Base-by-base conservation (phyloP, 2,888 invertebrate genomes). In the Ommatoiulus sabulosus region DNA sequence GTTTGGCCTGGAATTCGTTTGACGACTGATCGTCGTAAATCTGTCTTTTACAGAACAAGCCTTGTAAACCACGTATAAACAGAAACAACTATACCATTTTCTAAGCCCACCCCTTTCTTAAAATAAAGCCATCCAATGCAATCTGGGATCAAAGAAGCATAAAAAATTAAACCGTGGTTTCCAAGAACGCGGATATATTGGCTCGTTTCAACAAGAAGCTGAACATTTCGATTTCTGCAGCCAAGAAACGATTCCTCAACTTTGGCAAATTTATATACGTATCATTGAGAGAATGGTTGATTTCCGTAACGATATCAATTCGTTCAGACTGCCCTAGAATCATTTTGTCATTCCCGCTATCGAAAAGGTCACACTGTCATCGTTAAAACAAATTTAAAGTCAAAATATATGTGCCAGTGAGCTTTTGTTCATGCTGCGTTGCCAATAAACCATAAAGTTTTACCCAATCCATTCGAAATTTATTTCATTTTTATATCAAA, bases 401-500 rank as follows among this genome's bases (percentile, higher is more conserved):
- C 72, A 6, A n/a, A 72, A 72, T 24, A 17, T 72, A 72, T 72
- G 15, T 52, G 15, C 52, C 7, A 17, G n/a, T 72, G 72, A 17
- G 24, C 72, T 72, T 63, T 72, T 72, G 24, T 72, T 72, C 72
- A 5, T 72, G 24, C 24, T 20, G 24, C 72, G 20, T n/a, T 72
- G 72, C 72, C 72, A 72, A 72, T 72, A 72, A 7, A 24, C 72
- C 24, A 72, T 72, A 72, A 72, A 72, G 17, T 20, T 72, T 63
- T 24, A 24, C 72, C 8, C 20, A 72, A 72, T 72, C 72, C 72
- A 72, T 72, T 72, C 72, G 24, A 72, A 72, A 72, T 20, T 72
- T 72, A 72, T 72, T 24, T 72, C 72, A 72, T 72, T 72, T 72
- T 72, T 72, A 72, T 72, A 72, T 72, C 72, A 72, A 24, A 72